Evolutionary conservation across 2,888 invertebrate species (phyloP), one percentile per base, ranked within the genome.

Genomic region (Rotaria socialis): DNA sequence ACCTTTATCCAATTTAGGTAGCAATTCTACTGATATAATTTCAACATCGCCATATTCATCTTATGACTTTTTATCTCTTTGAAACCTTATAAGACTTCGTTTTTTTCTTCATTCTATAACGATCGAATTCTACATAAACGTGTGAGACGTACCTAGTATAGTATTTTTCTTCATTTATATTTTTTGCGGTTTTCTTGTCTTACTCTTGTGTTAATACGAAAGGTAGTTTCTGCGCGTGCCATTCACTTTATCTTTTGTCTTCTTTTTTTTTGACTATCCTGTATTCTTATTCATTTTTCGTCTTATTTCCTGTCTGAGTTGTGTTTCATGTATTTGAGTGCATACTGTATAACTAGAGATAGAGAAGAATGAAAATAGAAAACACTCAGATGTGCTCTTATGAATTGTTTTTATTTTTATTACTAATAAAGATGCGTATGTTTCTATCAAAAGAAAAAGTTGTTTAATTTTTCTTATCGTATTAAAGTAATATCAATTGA

Each of bases 41-140:
- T 35, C 67, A 67, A 35, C 67, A 67, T 35, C 67, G 19, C 67
- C 67, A 5, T 67, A 67, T 35, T 2, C 35, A 35, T 67, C 67
- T 27, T 67, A 67, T 67, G 67, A 67, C 7, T 67, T 67, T 67
- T 67, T 67, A 67, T 67, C 35, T 35, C 67, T 67, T 35, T 67
- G 27, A 67, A 67, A 19, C 67, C 35, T 67, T 35, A 67, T 67
- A 60, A 27, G 27, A 60, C 35, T 41, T 27, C 16, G 4, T 67
- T 16, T 35, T 67, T 67, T 27, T 67, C 22, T 56, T 67, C 7
- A 35, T 27, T 4, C 35, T 14, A 67, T 19, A 16, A 67, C 35
- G 67, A 19, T 41, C 5, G 35, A 67, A 41, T 67, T 67, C 67
- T 27, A 67, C 19, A 67, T 67, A 67, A 35, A 67, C 35, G 35